Base-by-base conservation (phyloP, 2,888 invertebrate species). In the Drosophila nr. perissopoda region DNA sequence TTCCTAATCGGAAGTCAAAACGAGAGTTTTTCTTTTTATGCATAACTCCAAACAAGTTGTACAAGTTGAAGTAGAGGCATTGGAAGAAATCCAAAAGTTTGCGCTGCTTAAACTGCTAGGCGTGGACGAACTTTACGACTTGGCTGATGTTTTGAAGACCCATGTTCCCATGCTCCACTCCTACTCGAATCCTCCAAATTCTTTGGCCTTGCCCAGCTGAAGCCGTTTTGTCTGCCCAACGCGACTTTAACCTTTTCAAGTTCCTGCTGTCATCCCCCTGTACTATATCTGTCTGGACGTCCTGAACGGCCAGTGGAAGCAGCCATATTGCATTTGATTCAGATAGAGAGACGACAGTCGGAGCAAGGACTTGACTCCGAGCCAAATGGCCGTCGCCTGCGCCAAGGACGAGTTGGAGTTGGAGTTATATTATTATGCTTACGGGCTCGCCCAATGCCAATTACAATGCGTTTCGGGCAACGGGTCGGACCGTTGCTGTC, bases 391-490 rank as follows among this genome's bases (percentile, higher is more conserved):
- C 63, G 59, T 56, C 56, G 48, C 21, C 34, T 29, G 49, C 27
- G 27, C 27, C 36, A 46, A 52, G 56, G 36, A 74, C 62, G 42
- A 46, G 8, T n/a, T 21, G 49, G 68, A 66, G 76, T 67, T 63
- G 65, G 76, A 81, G 81, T 70, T 72, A 60, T 79, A 81, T 79
- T 79, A 81, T 79, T 81, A 66, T 81, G 81, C 81, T 78, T 53
- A 51, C 65, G 51, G 73, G 34, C 65, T 80, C 81, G 71, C 78
- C 78, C 78, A 80, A 71, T 80, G 82, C 69, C 82, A 83, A 83
- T 88, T 86, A 86, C 89, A 82, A 86, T 85, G 83, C 87, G 87
- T 83, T 82, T 76, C 31, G 29, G 21, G 58, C 40, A 29, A 36
- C 6, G 67, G 53, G 53, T 27, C 36, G 51, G 42, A 34, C 63